These are phyloP conservation scores for Danaus melanippus DNA, from an alignment of 1,140 invertebrate genomes.

Conservation along the genomic window DNA sequence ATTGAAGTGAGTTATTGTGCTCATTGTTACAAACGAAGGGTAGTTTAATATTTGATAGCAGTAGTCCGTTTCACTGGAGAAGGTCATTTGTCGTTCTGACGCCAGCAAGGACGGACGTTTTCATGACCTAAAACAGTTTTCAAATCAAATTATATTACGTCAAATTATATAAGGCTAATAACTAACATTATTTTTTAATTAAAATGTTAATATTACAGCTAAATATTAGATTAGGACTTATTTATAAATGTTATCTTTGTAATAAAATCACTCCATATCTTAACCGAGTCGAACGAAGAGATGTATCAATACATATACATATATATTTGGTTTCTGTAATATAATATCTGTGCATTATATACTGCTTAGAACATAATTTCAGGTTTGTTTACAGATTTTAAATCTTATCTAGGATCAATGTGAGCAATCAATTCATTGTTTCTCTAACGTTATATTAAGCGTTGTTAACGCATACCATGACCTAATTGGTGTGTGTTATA, in stretches of 20 bases:
- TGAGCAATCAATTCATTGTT: not conserved
- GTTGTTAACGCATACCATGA: conserved; percentile 5
- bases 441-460: not conserved
- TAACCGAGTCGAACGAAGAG: not conserved
- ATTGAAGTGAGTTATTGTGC: too few species aligned
- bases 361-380: not conserved
- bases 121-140: not conserved
- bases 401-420: not conserved
- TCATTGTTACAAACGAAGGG: conserved; percentile 2
- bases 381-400: too few species aligned
- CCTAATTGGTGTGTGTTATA: conserved; percentile 9
- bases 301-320: too few species aligned
- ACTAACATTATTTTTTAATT: too few species aligned
- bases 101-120: conserved; percentile 6
- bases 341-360: not conserved
- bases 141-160: too few species aligned
- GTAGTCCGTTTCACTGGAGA: conserved; percentile 5
- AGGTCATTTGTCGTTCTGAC: conserved; percentile 13
- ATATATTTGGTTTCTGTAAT: not conserved
- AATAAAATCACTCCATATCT: too few species aligned
- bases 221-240: too few species aligned
- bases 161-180: too few species aligned
- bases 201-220: too few species aligned
- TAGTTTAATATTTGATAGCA: conserved; percentile 20
- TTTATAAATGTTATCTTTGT: too few species aligned